Evolutionary conservation across 2,888 invertebrate species (phyloP).

Genomic region (Spilarctia lutea): DNA sequence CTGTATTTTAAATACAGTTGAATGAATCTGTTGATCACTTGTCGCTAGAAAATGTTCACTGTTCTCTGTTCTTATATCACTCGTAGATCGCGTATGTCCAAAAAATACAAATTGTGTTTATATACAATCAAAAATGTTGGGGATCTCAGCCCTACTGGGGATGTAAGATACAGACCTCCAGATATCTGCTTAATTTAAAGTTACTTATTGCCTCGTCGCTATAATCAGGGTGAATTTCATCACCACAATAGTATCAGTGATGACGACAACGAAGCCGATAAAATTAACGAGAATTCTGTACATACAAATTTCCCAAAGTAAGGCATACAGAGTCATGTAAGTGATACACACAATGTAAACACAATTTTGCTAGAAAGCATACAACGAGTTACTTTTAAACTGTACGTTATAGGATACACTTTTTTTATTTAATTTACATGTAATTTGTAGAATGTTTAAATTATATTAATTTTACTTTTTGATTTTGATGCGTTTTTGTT

Average conservation of each 20-base stretch:
- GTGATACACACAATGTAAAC: neutral
- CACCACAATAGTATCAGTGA: neutral
- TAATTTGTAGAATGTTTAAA: neutral
- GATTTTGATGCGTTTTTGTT: neutral
- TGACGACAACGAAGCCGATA: neutral
- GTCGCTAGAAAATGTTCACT: neutral
- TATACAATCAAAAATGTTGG: neutral
- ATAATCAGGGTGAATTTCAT: neutral
- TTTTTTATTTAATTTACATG: neutral
- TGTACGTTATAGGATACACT: neutral
- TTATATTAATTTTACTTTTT: neutral
- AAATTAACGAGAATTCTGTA: neutral
- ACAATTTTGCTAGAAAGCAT: neutral
- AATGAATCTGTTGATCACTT: neutral
- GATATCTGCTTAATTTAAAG: neutral
- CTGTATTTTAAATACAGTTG: constrained; percentile 46
- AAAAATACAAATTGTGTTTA: neutral
- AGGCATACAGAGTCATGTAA: neutral
- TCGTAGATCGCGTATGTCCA: neutral
- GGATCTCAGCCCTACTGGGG: neutral
- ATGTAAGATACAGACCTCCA: neutral
- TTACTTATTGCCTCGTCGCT: neutral
- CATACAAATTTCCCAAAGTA: neutral
- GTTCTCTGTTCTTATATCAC: neutral
- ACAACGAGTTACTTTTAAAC: neutral